Conservation (phyloP, 2,888 invertebrate genomes). For the Athalia rosae region DNA sequence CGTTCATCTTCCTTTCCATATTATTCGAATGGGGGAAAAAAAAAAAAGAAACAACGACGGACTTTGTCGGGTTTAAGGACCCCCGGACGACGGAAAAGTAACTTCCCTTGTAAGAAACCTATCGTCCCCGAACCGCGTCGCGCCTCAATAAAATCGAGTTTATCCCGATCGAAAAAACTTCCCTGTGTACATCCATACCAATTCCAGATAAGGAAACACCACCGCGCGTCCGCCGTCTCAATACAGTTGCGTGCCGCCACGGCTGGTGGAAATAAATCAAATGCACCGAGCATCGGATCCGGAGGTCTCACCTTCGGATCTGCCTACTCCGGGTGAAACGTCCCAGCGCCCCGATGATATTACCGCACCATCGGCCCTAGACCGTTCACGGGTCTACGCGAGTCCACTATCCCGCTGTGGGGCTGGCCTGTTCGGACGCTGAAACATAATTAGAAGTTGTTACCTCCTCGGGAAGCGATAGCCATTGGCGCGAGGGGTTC, state of each 20-base stretch:
- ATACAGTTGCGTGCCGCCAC: constrained; percentile 9
- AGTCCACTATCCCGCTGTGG: background rate
- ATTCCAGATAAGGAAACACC: constrained; percentile 47
- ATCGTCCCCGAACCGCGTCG: background rate
- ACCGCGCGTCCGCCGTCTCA: constrained; percentile 21
- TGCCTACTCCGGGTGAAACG: too few species aligned
- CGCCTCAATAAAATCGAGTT: constrained; percentile 34
- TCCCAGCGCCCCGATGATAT: too few species aligned
- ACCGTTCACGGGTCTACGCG: background rate
- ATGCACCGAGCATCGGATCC: background rate
- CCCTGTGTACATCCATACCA: too few species aligned
- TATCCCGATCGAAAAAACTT: constrained; percentile 39
- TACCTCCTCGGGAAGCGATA: constrained; percentile 66
- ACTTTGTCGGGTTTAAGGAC: too few species aligned
- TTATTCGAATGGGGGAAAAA: too few species aligned
- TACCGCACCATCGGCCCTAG: background rate
- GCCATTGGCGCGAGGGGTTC: constrained; percentile 50
- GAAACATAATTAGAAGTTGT: constrained; percentile 71
- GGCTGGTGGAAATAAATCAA: constrained; percentile 39
- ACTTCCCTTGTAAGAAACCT: constrained; percentile 27
- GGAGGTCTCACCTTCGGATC: too few species aligned
- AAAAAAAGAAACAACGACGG: too few species aligned
- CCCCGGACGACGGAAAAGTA: background rate
- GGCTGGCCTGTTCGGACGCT: constrained; percentile 45
- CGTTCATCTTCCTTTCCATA: background rate